phyloP scores from a whole-genome alignment of 2,113 vertebrate genomes.

The Neogobius melanostomus region DNA sequence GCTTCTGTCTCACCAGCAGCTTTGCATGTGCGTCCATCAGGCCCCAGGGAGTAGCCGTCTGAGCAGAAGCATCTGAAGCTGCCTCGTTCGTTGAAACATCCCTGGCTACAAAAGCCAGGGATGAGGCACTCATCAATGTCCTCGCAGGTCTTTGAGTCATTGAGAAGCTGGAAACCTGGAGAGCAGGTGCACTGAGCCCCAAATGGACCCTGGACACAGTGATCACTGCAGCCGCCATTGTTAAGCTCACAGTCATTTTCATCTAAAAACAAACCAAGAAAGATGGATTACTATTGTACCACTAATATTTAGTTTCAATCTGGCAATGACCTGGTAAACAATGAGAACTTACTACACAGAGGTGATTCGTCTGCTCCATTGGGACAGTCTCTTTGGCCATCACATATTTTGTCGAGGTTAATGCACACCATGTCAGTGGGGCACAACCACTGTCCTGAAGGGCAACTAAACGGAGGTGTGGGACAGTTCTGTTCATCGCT shows the following conservation, averaged over 20 bases:
- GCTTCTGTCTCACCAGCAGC: slow-evolving; percentile 40
- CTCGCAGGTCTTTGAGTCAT: slow-evolving; percentile 74
- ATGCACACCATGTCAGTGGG: slow-evolving; percentile 68
- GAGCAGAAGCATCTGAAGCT: slow-evolving; percentile 73
- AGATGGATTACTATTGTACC: background rate
- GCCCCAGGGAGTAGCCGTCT: slow-evolving; percentile 66
- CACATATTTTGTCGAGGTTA: slow-evolving; percentile 59
- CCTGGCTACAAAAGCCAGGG: slow-evolving; percentile 74
- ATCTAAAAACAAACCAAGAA: slow-evolving; percentile 30
- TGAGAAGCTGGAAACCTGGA: slow-evolving; percentile 66
- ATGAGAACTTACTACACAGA: slow-evolving; percentile 67
- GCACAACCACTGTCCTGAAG: slow-evolving; percentile 67
- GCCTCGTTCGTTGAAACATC: slow-evolving; percentile 72
- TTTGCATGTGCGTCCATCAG: slow-evolving; percentile 73
- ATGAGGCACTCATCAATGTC: slow-evolving; percentile 74
- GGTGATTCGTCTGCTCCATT: slow-evolving; percentile 73
- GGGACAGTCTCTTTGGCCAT: slow-evolving; percentile 70
- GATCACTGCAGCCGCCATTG: slow-evolving; percentile 69
- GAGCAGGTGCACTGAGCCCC: slow-evolving; percentile 71
- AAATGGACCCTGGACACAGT: slow-evolving; percentile 70
- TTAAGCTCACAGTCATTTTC: slow-evolving; percentile 68
- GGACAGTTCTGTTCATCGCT: slow-evolving; percentile 73
- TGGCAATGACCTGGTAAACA: background rate
- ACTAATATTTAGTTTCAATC: background rate
- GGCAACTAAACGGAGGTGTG: slow-evolving; percentile 68